A percentile compares a stretch with the other conserved stretches of the same genome.
Evolutionary conservation across 2,888 invertebrate genomes (phyloP).

Genomic region (Polia nebulosa): DNA sequence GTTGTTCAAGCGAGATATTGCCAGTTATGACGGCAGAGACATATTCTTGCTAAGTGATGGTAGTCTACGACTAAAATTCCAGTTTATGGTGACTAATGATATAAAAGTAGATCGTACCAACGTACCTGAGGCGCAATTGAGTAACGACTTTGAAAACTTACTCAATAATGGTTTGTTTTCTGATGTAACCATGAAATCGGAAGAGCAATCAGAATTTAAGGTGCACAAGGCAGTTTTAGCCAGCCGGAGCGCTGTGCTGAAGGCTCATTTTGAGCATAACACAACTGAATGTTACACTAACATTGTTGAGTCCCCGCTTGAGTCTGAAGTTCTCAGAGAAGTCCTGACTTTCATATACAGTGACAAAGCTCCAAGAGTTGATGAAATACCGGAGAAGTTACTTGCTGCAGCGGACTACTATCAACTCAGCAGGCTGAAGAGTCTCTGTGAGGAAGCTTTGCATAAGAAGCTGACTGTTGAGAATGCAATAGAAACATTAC

Average conservation of each 20-base stretch:
- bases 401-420: conserved; percentile 87
- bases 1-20: conserved; percentile 83
- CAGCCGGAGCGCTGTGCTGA: conserved; percentile 84
- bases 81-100: conserved; percentile 85
- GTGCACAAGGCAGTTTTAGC: conserved; percentile 87
- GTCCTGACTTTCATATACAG: conserved; percentile 86
- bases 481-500: conserved; percentile 86
- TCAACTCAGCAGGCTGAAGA: conserved; percentile 83
- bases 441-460: conserved; percentile 85
- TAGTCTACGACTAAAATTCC: conserved; percentile 84
- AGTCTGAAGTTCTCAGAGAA: conserved; percentile 83
- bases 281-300: conserved; percentile 85
- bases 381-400: conserved; percentile 86
- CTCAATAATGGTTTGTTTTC: conserved; percentile 83
- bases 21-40: conserved; percentile 80
- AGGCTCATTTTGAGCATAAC: conserved; percentile 87
- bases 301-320: conserved; percentile 82
- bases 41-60: conserved; percentile 83
- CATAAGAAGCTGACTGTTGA: conserved; percentile 86
- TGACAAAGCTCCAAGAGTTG: conserved; percentile 85
- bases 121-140: conserved; percentile 81
- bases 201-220: conserved; percentile 82
- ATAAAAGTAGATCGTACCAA: conserved; percentile 80
- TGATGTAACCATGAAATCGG: conserved; percentile 85
- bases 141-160: conserved; percentile 84